Evolutionary conservation across 2,888 invertebrate genomes (phyloP), one percentile per base, ranked within the genome.

Genomic region (Spisula subtruncata): DNA sequence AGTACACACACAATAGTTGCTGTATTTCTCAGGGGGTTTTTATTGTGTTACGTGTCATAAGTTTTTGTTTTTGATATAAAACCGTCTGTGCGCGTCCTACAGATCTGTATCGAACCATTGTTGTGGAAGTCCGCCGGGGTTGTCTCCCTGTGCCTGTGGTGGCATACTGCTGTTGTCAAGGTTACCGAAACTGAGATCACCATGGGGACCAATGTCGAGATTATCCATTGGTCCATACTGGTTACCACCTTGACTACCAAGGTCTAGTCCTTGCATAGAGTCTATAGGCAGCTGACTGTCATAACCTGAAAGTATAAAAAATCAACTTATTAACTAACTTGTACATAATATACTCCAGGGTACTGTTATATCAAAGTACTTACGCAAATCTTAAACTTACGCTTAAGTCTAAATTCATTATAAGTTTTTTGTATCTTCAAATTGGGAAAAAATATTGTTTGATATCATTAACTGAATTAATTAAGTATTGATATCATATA

Each of bases 51-150:
- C 46, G 16, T 46, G 16, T 46, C 16, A 46, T 5, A 41, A 81
- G 48, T 81, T 81, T 79, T 41, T n/a, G n/a, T 2, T 41, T 48
- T 46, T 81, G 81, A 81, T 48, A 48, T 29, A 84, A 48, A 46
- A 60, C 41, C 8, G 41, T 41, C 41, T 20, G 29, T 46, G 12
- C 32, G 18, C 35, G 12, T 84, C 71, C 90, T 93, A 99, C 96
- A 99, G 98, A 97, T 99, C 99, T 94, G 99, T 99, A 97, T 99
- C 99, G 97, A 99, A 99, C 99, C 99, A 99, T 95, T 99, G 99
- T 54, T 91, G 91, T 56, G 91, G 89, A 93, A 99, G 98, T 95
- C 98, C 98, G 97, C 98, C 98, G 97, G 98, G 98, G 46, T 93
- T 94, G 66, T 94, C 94, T n/a, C 94, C 94, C 66, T 92, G 92